phyloP scores from a whole-genome alignment of 2,888 invertebrate species.

The Amphipoea lucens region DNA sequence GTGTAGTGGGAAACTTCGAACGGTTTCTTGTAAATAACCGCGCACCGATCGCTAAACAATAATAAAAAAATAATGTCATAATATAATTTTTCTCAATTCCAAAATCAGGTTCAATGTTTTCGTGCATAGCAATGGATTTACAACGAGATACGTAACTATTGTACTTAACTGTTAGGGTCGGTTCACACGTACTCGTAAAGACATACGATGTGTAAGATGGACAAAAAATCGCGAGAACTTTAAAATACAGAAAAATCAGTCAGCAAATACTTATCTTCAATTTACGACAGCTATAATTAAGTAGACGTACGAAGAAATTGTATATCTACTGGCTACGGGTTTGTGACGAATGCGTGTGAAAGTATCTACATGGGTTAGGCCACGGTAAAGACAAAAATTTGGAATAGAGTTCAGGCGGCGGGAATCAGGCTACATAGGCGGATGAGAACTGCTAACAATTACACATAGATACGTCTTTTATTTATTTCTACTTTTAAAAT shows the following conservation, averaged over 20 bases:
- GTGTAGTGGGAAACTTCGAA: constrained; percentile 55
- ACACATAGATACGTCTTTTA: constrained; percentile 43
- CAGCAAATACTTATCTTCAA: constrained; percentile 41
- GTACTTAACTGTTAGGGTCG: constrained; percentile 64
- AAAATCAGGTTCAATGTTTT: constrained; percentile 48
- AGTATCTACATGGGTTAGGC: constrained; percentile 21
- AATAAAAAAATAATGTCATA: constrained; percentile 59
- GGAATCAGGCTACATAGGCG: constrained; percentile 54
- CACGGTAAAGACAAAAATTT: constrained; percentile 34
- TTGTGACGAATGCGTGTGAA: constrained; percentile 62
- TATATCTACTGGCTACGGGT: constrained; percentile 45
- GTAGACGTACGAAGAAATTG: constrained; percentile 48
- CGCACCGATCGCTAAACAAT: constrained; percentile 38
- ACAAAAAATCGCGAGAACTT: constrained; percentile 23
- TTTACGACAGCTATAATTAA: constrained; percentile 35
- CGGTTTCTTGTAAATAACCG: constrained; percentile 28
- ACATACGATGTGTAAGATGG: constrained; percentile 24
- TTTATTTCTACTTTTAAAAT: constrained; percentile 26
- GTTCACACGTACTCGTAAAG: constrained; percentile 55
- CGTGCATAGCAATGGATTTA: constrained; percentile 52
- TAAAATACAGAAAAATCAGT: constrained; percentile 52
- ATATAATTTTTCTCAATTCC: constrained; percentile 60
- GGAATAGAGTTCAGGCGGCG: constrained; percentile 47
- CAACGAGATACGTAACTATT: constrained; percentile 60
- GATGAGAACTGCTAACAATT: constrained; percentile 45